Percentiles rank a stretch among this genome's conserved stretches.
Evolutionary conservation across 2,797 vertebrate species (phyloP).

Genomic region (Lagorchestes hirsutus): DNA sequence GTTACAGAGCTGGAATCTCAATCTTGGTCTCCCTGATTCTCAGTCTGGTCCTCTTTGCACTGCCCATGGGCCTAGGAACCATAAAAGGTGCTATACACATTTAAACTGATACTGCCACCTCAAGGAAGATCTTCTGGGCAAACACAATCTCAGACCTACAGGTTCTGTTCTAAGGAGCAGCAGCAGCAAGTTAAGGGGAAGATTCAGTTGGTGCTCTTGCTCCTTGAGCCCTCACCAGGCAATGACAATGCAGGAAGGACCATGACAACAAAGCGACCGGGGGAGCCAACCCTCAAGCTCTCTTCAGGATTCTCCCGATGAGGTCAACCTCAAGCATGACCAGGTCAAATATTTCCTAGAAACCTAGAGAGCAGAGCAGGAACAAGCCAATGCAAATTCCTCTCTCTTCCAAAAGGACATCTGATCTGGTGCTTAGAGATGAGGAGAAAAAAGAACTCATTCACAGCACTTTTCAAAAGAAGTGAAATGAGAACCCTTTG

Average conservation of each 20-base stretch:
- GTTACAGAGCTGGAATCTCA: background rate
- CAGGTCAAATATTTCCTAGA: background rate
- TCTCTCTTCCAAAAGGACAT: background rate
- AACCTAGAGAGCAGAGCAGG: conserved; percentile 15
- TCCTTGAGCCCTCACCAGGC: background rate
- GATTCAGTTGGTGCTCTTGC: background rate
- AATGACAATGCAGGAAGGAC: background rate
- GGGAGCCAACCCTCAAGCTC: background rate
- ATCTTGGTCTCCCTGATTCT: background rate
- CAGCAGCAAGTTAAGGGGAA: background rate
- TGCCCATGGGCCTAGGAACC: background rate
- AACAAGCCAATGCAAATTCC: background rate
- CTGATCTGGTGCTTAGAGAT: background rate
- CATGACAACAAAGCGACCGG: background rate
- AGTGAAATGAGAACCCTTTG: conserved; percentile 61
- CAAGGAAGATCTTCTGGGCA: background rate
- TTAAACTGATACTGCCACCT: background rate
- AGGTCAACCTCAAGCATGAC: conserved; percentile 45
- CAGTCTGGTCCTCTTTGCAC: background rate
- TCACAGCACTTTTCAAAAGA: conserved; percentile 55
- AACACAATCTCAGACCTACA: background rate
- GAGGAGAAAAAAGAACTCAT: conserved; percentile 62
- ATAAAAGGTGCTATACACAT: background rate
- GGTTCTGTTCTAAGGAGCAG: background rate
- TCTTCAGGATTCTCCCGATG: background rate